Evolutionary conservation across 2,888 invertebrate genomes (phyloP).

Genomic region (Tachina lurida): DNA sequence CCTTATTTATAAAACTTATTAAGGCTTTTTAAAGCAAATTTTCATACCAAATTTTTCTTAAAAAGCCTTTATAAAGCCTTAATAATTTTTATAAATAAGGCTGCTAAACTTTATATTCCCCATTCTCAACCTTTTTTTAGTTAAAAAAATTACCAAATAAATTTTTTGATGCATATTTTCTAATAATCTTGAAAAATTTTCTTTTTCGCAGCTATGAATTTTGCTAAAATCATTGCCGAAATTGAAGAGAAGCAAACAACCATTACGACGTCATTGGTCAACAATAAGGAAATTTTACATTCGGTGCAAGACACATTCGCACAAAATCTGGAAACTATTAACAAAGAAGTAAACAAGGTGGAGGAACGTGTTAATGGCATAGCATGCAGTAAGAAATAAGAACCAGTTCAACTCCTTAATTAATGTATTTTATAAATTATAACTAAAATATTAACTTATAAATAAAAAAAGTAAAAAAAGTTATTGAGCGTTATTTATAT

Average conservation of each 20-base stretch:
- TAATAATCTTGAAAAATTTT: slow-evolving; percentile 2
- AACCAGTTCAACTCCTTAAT: not conserved
- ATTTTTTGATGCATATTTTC: no score
- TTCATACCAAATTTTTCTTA: no score
- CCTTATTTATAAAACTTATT: no score
- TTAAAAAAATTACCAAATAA: not conserved
- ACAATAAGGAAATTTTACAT: slow-evolving; percentile 90
- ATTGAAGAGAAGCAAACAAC: slow-evolving; percentile 90
- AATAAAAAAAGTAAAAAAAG: no score
- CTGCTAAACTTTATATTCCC: no score
- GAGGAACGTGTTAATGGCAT: slow-evolving; percentile 87
- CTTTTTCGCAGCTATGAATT: slow-evolving; percentile 90
- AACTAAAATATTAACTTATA: not conserved
- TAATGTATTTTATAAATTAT: slow-evolving; percentile 15
- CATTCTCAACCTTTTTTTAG: not conserved
- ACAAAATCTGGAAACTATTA: slow-evolving; percentile 90
- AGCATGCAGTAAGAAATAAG: slow-evolving; percentile 74
- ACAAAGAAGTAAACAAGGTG: slow-evolving; percentile 89
- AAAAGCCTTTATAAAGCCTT: no score
- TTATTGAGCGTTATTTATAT: no score
- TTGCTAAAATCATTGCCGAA: slow-evolving; percentile 92
- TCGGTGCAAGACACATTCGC: slow-evolving; percentile 92
- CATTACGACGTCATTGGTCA: slow-evolving; percentile 88
- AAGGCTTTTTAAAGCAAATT: no score
- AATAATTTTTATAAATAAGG: no score